Conservation (phyloP, 2,113 vertebrate species). For the Progne subis region DNA sequence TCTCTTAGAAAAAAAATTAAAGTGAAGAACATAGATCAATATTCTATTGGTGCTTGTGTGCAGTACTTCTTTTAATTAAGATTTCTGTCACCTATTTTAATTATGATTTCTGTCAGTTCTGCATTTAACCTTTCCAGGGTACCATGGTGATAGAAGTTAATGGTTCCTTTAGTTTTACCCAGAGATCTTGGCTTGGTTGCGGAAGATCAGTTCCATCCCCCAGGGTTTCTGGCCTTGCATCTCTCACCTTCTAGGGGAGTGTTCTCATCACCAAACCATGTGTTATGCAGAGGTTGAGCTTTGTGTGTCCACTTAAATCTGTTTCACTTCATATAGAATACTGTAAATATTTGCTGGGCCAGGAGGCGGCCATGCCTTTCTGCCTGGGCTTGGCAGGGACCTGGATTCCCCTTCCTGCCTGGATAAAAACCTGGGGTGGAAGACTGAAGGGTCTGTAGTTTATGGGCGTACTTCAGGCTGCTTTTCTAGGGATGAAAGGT, state of each 20-base stretch:
- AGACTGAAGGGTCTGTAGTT: background rate
- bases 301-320: background rate
- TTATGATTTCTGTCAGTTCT: background rate
- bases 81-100: background rate
- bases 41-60: background rate
- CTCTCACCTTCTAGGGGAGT: background rate
- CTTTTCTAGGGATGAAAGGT: background rate
- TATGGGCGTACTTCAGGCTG: background rate
- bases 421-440: background rate
- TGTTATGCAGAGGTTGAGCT: background rate
- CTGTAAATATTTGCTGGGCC: background rate
- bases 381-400: background rate
- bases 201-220: background rate
- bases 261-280: background rate
- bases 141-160: background rate
- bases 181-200: background rate
- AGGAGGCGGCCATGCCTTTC: background rate
- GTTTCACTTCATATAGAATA: background rate
- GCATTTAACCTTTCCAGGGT: background rate
- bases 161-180: background rate
- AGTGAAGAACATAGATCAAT: background rate
- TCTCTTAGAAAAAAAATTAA: background rate
- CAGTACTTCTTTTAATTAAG: background rate
- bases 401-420: background rate
- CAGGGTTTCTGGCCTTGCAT: background rate